Base-by-base conservation (phyloP, 2,797 vertebrate species). In the Melanogrammus aeglefinus region DNA sequence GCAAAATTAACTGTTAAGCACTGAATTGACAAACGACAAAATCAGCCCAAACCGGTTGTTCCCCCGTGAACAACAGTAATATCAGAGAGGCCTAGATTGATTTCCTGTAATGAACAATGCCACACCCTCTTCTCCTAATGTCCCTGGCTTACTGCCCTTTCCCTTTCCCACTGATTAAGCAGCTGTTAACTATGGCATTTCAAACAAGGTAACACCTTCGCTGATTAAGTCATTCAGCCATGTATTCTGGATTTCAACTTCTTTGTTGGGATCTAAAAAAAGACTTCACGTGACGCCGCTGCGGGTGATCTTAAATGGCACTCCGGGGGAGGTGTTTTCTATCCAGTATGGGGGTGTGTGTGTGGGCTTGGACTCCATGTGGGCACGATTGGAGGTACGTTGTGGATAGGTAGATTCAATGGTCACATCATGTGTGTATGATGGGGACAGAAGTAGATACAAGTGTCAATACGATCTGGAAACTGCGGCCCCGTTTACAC, bases 131-230 rank as follows among this genome's bases (percentile, higher is more conserved):
- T 51, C 47, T 51, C 18, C 80, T 74, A 84, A 33, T 78, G 90
- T 88, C 76, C 80, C 86, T 84, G 84, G 88, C 89, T 83, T 88
- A 73, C 79, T 94, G 93, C 95, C 94, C 93, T 95, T 95, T 94
- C 87, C 82, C 88, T 91, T 89, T 90, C 88, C 87, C 90, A 88
- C 91, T 92, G 91, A 94, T 95, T 93, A 94, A 88, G 91, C 86
- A 81, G 18, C 86, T 88, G 89, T 92, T 93, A 91, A 93, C 88
- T 91, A 88, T 92, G 93, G 88, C 93, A 94, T 94, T 95, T 95
- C 82, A 89, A 92, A 92, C 89, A 93, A 90, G 91, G 86, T 63
- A 92, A 89, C 92, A 92, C 88, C 88, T 92, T 89, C 78, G 72
- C 85, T 94, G 92, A 94, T 94, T 87, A 91, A 93, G 93, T 88